Percentiles rank a stretch among this genome's conserved stretches.
Conservation (phyloP, 37 sponge, comb jelly and placozoan genomes). For the Halichondria panicea region DNA sequence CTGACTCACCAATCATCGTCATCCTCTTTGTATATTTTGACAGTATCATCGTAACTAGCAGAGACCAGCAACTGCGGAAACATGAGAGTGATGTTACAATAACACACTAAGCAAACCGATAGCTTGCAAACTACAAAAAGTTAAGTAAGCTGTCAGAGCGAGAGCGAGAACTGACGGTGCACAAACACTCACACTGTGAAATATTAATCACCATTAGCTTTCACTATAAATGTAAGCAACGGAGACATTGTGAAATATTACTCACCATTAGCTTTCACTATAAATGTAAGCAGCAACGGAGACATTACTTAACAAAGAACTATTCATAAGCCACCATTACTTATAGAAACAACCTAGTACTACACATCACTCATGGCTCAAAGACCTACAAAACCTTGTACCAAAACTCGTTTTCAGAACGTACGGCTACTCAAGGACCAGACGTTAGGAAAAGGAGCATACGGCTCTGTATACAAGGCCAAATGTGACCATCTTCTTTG, state of each 20-base stretch:
- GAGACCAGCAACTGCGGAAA: constrained; percentile 74
- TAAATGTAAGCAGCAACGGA: too few species aligned
- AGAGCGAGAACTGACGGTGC: background rate
- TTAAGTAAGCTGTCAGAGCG: background rate
- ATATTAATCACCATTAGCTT: too few species aligned
- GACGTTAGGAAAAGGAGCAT: background rate
- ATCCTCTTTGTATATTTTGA: constrained; percentile 90
- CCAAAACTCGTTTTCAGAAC: too few species aligned
- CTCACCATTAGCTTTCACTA: too few species aligned
- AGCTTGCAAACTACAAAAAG: background rate
- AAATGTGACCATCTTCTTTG: constrained; percentile 8
- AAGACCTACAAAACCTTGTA: too few species aligned
- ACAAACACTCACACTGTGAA: background rate
- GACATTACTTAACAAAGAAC: too few species aligned
- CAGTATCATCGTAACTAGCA: constrained; percentile 91
- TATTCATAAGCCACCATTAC: too few species aligned
- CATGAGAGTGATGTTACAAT: background rate
- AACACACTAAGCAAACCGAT: too few species aligned
- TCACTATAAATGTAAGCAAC: too few species aligned
- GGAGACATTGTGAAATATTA: too few species aligned
- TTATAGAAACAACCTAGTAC: too few species aligned
- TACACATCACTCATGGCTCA: too few species aligned
- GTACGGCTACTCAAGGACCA: constrained; percentile 6
- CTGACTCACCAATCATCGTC: constrained; percentile 94
- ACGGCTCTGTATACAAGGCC: constrained; percentile 22